Percentiles rank a stretch among this genome's conserved stretches.
Conservation (phyloP, 2,888 invertebrate species). For the Drosophila stalkeri region DNA sequence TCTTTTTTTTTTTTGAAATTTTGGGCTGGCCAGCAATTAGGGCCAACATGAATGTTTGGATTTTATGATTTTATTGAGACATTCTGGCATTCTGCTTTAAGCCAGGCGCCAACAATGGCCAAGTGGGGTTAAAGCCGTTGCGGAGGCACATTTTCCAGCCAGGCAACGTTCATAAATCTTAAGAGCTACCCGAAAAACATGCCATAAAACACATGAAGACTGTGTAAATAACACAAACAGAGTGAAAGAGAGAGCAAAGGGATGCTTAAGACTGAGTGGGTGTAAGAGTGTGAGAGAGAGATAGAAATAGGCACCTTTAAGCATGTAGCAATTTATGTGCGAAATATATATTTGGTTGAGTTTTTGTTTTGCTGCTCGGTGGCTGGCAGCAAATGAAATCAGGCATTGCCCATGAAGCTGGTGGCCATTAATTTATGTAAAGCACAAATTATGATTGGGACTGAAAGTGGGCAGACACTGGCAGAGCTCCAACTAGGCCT, state of each 20-base stretch:
- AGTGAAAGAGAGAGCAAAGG: conserved; percentile 25
- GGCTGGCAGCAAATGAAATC: conserved; percentile 60
- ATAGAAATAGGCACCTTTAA: conserved; percentile 48
- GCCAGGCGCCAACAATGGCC: conserved; percentile 16
- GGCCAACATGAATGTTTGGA: conserved; percentile 11
- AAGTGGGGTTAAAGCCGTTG: conserved; percentile 47
- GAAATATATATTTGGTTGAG: conserved; percentile 52
- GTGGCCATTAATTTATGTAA: conserved; percentile 82
- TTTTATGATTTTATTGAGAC: conserved; percentile 55
- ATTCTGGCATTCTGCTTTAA: conserved; percentile 52
- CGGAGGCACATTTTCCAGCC: conserved; percentile 37
- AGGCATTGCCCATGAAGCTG: conserved; percentile 57
- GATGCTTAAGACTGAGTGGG: not conserved
- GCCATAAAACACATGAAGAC: conserved; percentile 78
- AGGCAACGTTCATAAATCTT: conserved; percentile 59
- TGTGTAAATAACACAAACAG: conserved; percentile 71
- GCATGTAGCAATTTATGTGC: conserved; percentile 73
- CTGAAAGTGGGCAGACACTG: conserved; percentile 36
- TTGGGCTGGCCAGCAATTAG: conserved; percentile 31
- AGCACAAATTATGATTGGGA: conserved; percentile 81
- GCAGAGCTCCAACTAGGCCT: conserved; percentile 74
- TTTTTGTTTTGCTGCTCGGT: not conserved
- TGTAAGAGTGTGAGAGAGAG: not conserved
- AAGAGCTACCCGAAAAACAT: conserved; percentile 63
- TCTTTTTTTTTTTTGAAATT: too few relatives aligned